phyloP scores from a whole-genome alignment of 2,113 vertebrate genomes.

The Aspidoscelis tigris region DNA sequence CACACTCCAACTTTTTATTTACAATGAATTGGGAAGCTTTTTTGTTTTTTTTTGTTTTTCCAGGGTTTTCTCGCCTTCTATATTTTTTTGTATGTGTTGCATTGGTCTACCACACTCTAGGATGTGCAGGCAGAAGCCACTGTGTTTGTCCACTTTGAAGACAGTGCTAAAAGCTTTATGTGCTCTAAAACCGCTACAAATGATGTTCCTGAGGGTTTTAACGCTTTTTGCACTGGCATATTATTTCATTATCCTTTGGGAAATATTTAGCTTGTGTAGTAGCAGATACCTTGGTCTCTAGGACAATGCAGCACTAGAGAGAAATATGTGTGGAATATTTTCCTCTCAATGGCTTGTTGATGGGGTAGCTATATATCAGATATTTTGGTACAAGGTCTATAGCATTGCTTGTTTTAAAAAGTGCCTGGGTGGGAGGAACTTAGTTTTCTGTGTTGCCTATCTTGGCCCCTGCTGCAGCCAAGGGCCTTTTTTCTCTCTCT shows the following conservation, averaged over 20 bases:
- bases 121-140: neutral
- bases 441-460: neutral
- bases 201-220: neutral
- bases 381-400: neutral
- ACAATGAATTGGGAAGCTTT: neutral
- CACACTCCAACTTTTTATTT: too few species aligned
- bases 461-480: too few species aligned
- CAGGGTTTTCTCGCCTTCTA: neutral
- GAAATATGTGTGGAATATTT: neutral
- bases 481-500: too few species aligned
- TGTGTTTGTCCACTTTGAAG: neutral
- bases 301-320: neutral
- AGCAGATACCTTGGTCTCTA: neutral
- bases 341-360: neutral
- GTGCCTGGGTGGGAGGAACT: neutral
- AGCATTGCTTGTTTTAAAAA: neutral
- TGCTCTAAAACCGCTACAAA: neutral
- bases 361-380: neutral
- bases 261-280: neutral
- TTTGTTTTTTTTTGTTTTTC: neutral
- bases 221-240: neutral
- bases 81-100: neutral
- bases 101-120: neutral
- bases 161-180: slow-evolving; percentile 7
- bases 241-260: neutral